Percentiles rank a stretch among this genome's conserved stretches.
These are phyloP conservation scores for Eclectus roratus DNA, from an alignment of 2,113 vertebrate genomes.

Conservation along the genomic window DNA sequence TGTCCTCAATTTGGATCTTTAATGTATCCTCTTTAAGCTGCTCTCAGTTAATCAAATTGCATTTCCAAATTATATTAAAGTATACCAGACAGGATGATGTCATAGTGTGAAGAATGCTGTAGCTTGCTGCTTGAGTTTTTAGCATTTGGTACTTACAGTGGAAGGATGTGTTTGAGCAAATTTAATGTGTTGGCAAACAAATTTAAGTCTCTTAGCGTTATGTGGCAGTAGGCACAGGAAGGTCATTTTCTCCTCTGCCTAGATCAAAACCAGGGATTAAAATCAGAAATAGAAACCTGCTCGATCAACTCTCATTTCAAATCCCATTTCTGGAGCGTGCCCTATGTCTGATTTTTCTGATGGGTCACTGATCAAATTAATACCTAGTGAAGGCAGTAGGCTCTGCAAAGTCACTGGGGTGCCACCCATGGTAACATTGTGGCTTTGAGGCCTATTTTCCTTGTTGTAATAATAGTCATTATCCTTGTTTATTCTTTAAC, in stretches of 20 bases:
- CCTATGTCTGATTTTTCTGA: background rate
- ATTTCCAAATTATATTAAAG: conserved; percentile 70
- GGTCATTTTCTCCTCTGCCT: background rate
- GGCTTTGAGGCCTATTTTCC: background rate
- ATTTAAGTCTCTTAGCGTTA: background rate
- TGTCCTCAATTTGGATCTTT: conserved; percentile 65
- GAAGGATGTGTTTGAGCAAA: conserved; percentile 50
- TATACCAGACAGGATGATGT: conserved; percentile 73
- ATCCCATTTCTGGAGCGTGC: background rate
- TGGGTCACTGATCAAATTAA: background rate
- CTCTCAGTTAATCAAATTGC: conserved; percentile 71
- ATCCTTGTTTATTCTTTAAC: conserved; percentile 3
- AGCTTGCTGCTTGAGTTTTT: conserved; percentile 64
- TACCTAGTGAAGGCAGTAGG: background rate
- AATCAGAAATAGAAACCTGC: conserved; percentile 25
- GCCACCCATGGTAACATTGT: background rate
- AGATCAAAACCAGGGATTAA: conserved; percentile 32
- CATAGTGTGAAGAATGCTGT: conserved; percentile 67
- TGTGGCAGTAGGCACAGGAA: background rate
- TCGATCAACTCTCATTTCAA: background rate
- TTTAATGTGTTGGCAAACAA: conserved; percentile 12
- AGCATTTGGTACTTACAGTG: conserved; percentile 48
- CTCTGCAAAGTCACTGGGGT: background rate
- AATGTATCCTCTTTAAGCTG: conserved; percentile 72
- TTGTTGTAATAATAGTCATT: background rate